Percentiles rank a stretch among this genome's conserved stretches.
phyloP scores from a whole-genome alignment of 2,888 invertebrate species.

The Caenorhabditis macrosperma region DNA sequence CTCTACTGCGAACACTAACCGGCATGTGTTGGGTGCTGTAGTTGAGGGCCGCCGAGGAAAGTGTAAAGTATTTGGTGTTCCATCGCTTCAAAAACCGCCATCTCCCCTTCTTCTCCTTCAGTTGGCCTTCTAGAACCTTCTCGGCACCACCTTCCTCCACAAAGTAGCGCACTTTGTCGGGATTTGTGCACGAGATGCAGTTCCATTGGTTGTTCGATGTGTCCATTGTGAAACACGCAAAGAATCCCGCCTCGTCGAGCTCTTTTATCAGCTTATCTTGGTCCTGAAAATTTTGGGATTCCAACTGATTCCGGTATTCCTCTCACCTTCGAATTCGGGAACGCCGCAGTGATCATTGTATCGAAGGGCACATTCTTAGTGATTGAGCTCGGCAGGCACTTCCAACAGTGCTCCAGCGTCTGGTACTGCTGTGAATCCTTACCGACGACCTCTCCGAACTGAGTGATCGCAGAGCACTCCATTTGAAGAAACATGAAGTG shows the following conservation, averaged over 20 bases:
- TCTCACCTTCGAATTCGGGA: constrained; percentile 87
- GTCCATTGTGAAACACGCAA: constrained; percentile 92
- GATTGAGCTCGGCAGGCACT: constrained; percentile 90
- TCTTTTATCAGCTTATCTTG: constrained; percentile 91
- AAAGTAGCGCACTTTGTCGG: constrained; percentile 58
- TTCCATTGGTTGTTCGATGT: constrained; percentile 86
- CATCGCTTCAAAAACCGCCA: constrained; percentile 93
- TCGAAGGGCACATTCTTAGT: constrained; percentile 85
- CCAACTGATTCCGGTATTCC: background rate
- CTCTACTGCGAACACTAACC: constrained; percentile 9
- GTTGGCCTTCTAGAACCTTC: constrained; percentile 84
- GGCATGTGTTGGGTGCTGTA: constrained; percentile 82
- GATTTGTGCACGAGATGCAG: constrained; percentile 89
- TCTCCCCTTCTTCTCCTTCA: constrained; percentile 92
- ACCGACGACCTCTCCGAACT: constrained; percentile 80
- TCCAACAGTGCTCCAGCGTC: constrained; percentile 90
- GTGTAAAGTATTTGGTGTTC: constrained; percentile 94
- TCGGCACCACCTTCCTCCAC: constrained; percentile 61
- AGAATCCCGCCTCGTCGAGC: constrained; percentile 89
- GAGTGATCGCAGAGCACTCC: constrained; percentile 75
- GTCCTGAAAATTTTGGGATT: constrained; percentile 82
- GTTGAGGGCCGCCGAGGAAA: constrained; percentile 92
- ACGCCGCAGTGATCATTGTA: constrained; percentile 93
- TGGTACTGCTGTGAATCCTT: constrained; percentile 81
- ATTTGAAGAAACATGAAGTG: constrained; percentile 90